phyloP scores from a whole-genome alignment of 2,888 invertebrate genomes.

The Linyphia triangularis region DNA sequence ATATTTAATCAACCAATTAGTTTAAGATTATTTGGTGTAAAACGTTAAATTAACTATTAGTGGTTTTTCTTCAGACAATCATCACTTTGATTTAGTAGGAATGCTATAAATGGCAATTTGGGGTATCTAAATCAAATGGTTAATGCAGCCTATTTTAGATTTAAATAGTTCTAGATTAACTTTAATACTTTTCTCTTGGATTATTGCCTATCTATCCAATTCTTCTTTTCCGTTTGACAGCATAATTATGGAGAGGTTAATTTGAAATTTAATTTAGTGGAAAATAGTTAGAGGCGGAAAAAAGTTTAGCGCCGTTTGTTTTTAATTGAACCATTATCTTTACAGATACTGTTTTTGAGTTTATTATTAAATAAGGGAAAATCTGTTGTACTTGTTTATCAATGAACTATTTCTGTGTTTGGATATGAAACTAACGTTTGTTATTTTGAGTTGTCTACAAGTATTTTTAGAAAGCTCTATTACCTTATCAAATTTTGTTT shows the following conservation, averaged over 20 bases:
- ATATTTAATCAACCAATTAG: too few species aligned
- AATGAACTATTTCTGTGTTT: too few species aligned
- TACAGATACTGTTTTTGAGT: neutral
- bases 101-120: neutral
- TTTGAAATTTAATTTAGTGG: slow-evolving; percentile 61
- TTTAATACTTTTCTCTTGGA: slow-evolving; percentile 28
- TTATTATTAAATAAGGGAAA: neutral
- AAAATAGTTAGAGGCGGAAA: slow-evolving; percentile 20
- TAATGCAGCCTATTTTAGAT: slow-evolving; percentile 5
- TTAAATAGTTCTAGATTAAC: neutral
- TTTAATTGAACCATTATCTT: slow-evolving; percentile 32
- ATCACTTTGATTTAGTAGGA: neutral
- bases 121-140: slow-evolving; percentile 19
- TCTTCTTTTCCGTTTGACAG: slow-evolving; percentile 49
- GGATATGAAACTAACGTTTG: too few species aligned
- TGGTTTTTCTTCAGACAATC: neutral
- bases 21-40: too few species aligned
- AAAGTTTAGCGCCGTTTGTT: slow-evolving; percentile 11
- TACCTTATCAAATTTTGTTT: too few species aligned
- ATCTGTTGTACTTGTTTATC: too few species aligned
- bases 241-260: slow-evolving; percentile 56
- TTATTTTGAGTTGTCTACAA: too few species aligned
- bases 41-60: neutral
- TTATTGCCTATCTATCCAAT: slow-evolving; percentile 26
- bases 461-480: too few species aligned